Base-by-base conservation (phyloP, 2,113 vertebrate species). In the Aspidoscelis tigris region DNA sequence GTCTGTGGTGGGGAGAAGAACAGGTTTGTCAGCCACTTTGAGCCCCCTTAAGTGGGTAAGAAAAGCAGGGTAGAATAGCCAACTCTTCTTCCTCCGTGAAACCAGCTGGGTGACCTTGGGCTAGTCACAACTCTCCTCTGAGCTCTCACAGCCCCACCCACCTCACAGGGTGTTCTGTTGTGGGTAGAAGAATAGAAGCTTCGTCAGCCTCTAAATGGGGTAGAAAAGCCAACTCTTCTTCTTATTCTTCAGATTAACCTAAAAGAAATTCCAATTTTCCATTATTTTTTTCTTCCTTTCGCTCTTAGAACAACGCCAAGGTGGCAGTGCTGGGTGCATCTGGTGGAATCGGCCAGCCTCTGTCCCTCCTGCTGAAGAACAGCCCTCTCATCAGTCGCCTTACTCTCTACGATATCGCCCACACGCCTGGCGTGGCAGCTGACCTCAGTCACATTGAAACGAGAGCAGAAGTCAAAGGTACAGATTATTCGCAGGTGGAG, bases 361-460 rank as follows among this genome's bases (percentile, higher is more conserved):
- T 99, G 0, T 99, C 99, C 0, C 96, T 99, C 55, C 97, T 99
- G 0, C 95, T 99, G 86, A 99, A 99, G 97, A 99, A 99, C 89
- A 99, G 99, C 91, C 98, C 99, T 0, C 90, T 99, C 91, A 97
- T 99, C 89, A 98, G 96, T 89, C 96, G 96, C 21, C 97, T 99
- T 80, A 97, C 94, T 58, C 96, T 99, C 2, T 99, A 97, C 0
- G 99, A 99, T 79, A 99, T 99, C 0, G 98, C 97, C 0, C 98
- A 99, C 92, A 99, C 99, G 0, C 98, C 98, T 0, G 99, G 99
- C 0, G 99, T 99, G 33, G 99, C 98, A 0, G 98, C 99, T 0
- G 99, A 99, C 71, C 97, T 99, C 76, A 98, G 98, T 94, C 99
- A 99, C 96, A 99, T 99, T 0, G 99, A 99, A 93, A 99, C 99